A percentile compares a stretch with the other conserved stretches of the same genome.
Evolutionary conservation across 2,113 vertebrate genomes (phyloP).

Genomic region (Dunckerocampus dactyliophorus): DNA sequence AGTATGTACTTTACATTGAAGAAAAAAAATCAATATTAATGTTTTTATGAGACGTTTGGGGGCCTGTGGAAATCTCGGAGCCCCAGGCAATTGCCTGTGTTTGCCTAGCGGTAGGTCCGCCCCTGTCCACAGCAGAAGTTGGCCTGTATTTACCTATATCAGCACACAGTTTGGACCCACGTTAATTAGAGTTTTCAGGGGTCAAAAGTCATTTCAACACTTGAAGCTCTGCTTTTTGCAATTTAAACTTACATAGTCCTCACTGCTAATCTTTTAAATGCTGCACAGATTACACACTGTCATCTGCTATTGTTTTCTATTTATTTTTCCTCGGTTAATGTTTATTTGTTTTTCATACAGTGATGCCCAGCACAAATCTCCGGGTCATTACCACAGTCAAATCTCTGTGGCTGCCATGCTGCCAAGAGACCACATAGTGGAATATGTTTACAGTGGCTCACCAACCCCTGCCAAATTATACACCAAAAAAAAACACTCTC

Average conservation of each 20-base stretch:
- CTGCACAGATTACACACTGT: neutral
- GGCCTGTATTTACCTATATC: neutral
- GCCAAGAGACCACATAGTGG: conserved; percentile 28
- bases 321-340: neutral
- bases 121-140: too few relatives aligned
- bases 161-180: neutral
- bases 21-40: too few relatives aligned
- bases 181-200: neutral
- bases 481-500: conserved; percentile 37
- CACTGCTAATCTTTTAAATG: neutral
- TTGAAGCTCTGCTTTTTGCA: neutral
- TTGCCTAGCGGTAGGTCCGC: too few relatives aligned
- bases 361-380: neutral
- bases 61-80: too few relatives aligned
- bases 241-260: neutral
- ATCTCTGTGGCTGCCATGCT: conserved; percentile 25
- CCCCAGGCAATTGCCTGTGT: too few relatives aligned
- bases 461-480: conserved; percentile 18
- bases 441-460: conserved; percentile 17
- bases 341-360: neutral
- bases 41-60: too few relatives aligned
- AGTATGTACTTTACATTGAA: too few relatives aligned
- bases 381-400: conserved; percentile 20
- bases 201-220: neutral
- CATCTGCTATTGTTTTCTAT: neutral